Evolutionary conservation across 2,797 vertebrate species (phyloP).

Genomic region (Otus scops): DNA sequence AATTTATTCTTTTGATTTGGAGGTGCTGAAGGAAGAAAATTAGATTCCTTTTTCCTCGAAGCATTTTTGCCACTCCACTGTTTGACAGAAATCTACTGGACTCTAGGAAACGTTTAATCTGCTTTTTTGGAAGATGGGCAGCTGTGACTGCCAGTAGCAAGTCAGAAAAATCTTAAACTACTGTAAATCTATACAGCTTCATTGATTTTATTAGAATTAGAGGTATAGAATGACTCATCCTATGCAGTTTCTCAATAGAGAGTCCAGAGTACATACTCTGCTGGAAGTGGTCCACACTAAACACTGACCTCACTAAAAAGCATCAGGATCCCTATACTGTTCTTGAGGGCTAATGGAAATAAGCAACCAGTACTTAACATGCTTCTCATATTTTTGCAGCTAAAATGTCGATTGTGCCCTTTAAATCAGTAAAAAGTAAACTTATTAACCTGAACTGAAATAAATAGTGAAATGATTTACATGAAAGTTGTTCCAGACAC

Average conservation of each 20-base stretch:
- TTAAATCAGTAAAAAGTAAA: constrained; percentile 13
- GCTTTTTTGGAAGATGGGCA: neutral
- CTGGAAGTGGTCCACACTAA: neutral
- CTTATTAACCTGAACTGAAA: constrained; percentile 30
- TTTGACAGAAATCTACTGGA: neutral
- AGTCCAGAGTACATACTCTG: neutral
- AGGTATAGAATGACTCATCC: neutral
- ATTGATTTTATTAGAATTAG: neutral
- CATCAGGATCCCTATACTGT: neutral
- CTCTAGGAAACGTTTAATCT: neutral
- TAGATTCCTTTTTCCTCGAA: neutral
- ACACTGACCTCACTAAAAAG: neutral
- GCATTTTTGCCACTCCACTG: neutral
- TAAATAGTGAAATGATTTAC: constrained; percentile 40
- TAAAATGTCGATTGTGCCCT: neutral
- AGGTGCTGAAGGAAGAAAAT: neutral
- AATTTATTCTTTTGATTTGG: constrained; percentile 15
- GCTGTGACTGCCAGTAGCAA: neutral
- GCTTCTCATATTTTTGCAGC: constrained; percentile 6
- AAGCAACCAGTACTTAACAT: neutral
- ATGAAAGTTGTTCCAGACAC: neutral
- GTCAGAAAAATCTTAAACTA: neutral
- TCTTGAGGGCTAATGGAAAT: neutral
- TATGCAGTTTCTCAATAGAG: neutral
- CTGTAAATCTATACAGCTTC: neutral